phyloP scores from a whole-genome alignment of 2,113 vertebrate species.

The Dolichallabes microphthalmus region DNA sequence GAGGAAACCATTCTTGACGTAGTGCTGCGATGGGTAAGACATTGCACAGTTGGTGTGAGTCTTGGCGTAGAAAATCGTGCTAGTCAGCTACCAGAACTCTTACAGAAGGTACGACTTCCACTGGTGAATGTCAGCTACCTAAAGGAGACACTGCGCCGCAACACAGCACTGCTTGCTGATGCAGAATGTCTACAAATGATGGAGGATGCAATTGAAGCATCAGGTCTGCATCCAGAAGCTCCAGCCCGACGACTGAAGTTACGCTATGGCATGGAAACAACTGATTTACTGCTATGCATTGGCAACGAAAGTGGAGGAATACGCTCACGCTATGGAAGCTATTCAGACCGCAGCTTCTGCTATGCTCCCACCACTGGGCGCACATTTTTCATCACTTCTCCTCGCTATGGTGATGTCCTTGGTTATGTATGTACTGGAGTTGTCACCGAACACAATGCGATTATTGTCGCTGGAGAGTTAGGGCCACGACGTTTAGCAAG shows the following conservation, averaged over 20 bases:
- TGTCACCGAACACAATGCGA: slow-evolving; percentile 85
- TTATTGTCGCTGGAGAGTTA: slow-evolving; percentile 90
- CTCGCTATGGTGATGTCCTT: slow-evolving; percentile 86
- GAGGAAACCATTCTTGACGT: slow-evolving; percentile 93
- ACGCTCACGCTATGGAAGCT: slow-evolving; percentile 82
- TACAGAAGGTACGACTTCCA: slow-evolving; percentile 85
- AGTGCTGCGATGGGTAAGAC: slow-evolving; percentile 86
- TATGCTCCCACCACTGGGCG: slow-evolving; percentile 79
- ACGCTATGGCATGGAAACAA: slow-evolving; percentile 95
- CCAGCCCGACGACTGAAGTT: slow-evolving; percentile 77
- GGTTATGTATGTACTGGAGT: slow-evolving; percentile 85
- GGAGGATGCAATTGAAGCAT: slow-evolving; percentile 65
- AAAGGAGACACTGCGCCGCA: slow-evolving; percentile 80
- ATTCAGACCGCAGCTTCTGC: slow-evolving; percentile 89
- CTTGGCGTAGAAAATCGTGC: slow-evolving; percentile 65
- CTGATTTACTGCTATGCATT: slow-evolving; percentile 88
- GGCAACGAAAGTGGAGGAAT: slow-evolving; percentile 89
- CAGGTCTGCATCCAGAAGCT: slow-evolving; percentile 67
- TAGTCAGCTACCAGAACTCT: slow-evolving; percentile 79
- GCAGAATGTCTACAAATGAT: slow-evolving; percentile 77
- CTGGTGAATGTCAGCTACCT: slow-evolving; percentile 83
- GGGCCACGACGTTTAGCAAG: slow-evolving; percentile 80
- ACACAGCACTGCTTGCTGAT: slow-evolving; percentile 79
- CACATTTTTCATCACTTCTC: slow-evolving; percentile 91
- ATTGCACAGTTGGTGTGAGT: slow-evolving; percentile 52